Base-by-base conservation (phyloP, 2,797 vertebrate genomes). In the Dicrostonyx torquatus region DNA sequence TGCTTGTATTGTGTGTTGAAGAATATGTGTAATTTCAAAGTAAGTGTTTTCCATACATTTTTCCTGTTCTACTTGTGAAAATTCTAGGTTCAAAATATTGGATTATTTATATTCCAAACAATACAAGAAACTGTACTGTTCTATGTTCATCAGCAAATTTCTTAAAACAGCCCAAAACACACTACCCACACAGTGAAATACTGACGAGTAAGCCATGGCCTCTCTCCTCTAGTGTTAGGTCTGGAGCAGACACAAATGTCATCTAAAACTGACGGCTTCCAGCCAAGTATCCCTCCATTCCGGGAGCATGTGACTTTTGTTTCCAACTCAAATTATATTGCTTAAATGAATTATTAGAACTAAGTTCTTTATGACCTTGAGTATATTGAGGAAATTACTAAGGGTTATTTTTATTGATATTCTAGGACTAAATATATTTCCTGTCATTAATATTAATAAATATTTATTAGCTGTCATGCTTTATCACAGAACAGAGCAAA, bases 381-480 rank as follows among this genome's bases (percentile, higher is more conserved):
- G 43, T 43, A 77, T 93, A 29, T 89, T 26, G 31, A 87, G 22
- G 40, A 85, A 87, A 89, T 93, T 89, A 86, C 8, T 89, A 26
- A 89, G 77, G 80, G n/a, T 75, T 84, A 7, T 60, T 85, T 86
- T 72, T 89, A 87, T 55, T 75, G 78, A 53, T 80, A 90, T 91
- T 45, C 18, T 58, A 43, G 45, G 40, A 95, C 82, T 92, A 96
- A 93, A 87, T 89, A 3, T 70, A 78, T 82, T 45, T 37, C 48
- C 20, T 93, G 4, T 80, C 58, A 76, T 40, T 80, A 60, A 91
- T 89, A 89, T 91, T 90, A 94, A 92, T 79, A 92, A 64, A 87
- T 84, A 80, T 29, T 86, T 90, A 88, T 92, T 87, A 45, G 93
- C 93, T 94, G 5, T 60, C 43, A 87, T 58, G 24, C 3, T 14